A percentile compares a stretch with the other conserved stretches of the same genome.
phyloP scores from a whole-genome alignment of 2,113 vertebrate species.

The Xenopus borealis region DNA sequence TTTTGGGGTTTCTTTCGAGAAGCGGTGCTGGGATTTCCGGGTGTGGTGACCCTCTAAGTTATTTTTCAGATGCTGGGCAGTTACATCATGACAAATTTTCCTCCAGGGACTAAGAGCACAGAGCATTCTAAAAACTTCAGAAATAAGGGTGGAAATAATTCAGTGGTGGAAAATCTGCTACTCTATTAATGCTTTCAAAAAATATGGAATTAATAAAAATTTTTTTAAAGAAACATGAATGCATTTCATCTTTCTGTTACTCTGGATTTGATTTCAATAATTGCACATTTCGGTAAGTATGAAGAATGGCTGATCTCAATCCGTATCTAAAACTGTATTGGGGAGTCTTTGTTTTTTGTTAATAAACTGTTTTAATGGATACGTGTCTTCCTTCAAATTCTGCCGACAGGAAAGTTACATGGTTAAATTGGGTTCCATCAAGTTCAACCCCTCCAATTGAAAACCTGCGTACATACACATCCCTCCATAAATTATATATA shows the following conservation, averaged over 20 bases:
- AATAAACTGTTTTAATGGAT: too few relatives aligned
- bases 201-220: slow-evolving; percentile 67
- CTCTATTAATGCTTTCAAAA: slow-evolving; percentile 65
- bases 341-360: too few relatives aligned
- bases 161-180: slow-evolving; percentile 57
- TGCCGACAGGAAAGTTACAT: too few relatives aligned
- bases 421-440: too few relatives aligned
- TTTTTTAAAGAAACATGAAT: slow-evolving; percentile 66
- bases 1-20: slow-evolving; percentile 28
- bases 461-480: too few relatives aligned
- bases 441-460: too few relatives aligned
- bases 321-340: too few relatives aligned
- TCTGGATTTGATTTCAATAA: too few relatives aligned
- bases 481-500: too few relatives aligned
- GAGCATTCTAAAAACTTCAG: slow-evolving; percentile 35
- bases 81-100: not conserved
- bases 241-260: not conserved
- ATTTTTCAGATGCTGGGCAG: slow-evolving; percentile 11
- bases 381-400: too few relatives aligned
- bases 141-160: slow-evolving; percentile 68
- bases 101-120: slow-evolving; percentile 9
- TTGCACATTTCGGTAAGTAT: too few relatives aligned
- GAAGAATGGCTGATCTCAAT: too few relatives aligned
- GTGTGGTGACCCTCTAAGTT: not conserved
- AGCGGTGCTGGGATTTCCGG: slow-evolving; percentile 45